phyloP scores from a whole-genome alignment of 2,888 invertebrate genomes.

The Luffia ferchaultella region DNA sequence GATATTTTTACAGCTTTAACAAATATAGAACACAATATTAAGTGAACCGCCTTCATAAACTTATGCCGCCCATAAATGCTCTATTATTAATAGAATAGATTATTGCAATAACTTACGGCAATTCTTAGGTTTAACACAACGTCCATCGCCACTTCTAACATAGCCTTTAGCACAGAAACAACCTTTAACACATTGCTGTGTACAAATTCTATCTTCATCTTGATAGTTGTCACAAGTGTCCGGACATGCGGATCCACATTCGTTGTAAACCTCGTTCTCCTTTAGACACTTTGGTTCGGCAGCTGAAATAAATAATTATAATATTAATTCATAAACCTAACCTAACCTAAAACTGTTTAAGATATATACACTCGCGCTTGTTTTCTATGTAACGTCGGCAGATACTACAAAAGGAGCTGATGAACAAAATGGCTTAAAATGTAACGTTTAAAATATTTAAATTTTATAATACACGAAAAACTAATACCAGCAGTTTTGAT shows the following conservation, averaged over 20 bases:
- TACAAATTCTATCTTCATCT: conserved; percentile 1
- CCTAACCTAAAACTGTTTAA: no score
- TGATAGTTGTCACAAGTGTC: conserved; percentile 7
- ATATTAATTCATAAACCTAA: neutral
- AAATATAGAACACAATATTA: no score
- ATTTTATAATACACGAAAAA: no score
- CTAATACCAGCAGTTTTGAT: no score
- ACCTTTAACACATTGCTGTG: conserved; percentile 9
- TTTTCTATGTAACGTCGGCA: no score
- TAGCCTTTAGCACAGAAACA: conserved; percentile 15
- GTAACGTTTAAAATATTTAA: no score
- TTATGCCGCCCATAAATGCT: no score
- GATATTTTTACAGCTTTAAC: neutral
- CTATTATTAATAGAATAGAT: no score
- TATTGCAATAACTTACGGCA: conserved; percentile 5
- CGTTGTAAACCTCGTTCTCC: conserved; percentile 1
- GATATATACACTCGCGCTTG: no score
- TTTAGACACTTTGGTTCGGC: neutral
- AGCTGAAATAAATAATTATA: neutral
- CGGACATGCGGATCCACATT: conserved; percentile 7
- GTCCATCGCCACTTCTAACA: conserved; percentile 8
- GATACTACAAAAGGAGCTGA: no score
- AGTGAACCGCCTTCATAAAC: no score
- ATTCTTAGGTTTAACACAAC: conserved; percentile 11
- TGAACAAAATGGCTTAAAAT: no score